phyloP scores from a whole-genome alignment of 2,888 invertebrate species.

The Xanthorhoe designata region DNA sequence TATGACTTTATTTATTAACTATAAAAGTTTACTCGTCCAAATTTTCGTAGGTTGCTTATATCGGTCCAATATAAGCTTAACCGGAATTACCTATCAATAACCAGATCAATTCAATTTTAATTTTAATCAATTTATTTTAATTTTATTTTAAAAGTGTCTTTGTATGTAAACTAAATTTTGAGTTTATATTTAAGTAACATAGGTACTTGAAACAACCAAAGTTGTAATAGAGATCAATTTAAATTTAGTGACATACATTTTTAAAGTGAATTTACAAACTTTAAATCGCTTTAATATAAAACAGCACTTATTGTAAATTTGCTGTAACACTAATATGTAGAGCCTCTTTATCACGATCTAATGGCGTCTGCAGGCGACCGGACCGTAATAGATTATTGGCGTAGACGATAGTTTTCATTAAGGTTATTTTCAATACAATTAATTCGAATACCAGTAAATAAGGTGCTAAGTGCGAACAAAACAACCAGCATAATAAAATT shows the following conservation, averaged over 20 bases:
- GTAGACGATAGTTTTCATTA: slow-evolving; percentile 68
- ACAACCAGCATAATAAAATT: no score
- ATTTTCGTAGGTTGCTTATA: no score
- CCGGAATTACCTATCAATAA: no score
- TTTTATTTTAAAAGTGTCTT: no score
- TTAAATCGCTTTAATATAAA: slow-evolving; percentile 34
- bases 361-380: slow-evolving; percentile 64
- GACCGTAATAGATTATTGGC: slow-evolving; percentile 65
- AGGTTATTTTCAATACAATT: slow-evolving; percentile 44
- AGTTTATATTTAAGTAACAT: background rate
- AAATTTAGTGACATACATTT: slow-evolving; percentile 19
- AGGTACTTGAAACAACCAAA: background rate
- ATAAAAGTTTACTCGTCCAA: no score
- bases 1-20: no score
- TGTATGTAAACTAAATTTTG: no score
- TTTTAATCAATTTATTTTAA: no score
- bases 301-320: slow-evolving; percentile 40
- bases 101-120: no score
- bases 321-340: slow-evolving; percentile 42
- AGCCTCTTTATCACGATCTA: slow-evolving; percentile 48
- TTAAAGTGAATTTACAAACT: slow-evolving; percentile 22
- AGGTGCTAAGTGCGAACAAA: background rate
- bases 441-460: slow-evolving; percentile 12
- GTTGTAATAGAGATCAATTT: slow-evolving; percentile 12
- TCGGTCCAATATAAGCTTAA: no score